phyloP scores from a whole-genome alignment of 2,113 vertebrate species.

The Sinocyclocheilus anophthalmus region DNA sequence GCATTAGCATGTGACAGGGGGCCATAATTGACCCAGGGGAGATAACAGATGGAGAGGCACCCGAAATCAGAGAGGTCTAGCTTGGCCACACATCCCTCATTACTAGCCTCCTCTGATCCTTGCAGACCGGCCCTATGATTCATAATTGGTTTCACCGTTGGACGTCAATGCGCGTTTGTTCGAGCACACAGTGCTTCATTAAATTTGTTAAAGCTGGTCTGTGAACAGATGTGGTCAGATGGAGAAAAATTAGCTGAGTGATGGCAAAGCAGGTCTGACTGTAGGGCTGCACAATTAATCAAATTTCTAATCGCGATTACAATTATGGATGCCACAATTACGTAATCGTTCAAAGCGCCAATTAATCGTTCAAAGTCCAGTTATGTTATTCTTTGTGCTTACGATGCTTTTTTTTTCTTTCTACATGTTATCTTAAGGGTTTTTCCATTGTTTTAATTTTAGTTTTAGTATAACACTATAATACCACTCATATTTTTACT shows the following conservation, averaged over 20 bases:
- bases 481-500: too few relatives aligned
- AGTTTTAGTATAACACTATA: too few relatives aligned
- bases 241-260: slow-evolving; percentile 14
- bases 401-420: too few relatives aligned
- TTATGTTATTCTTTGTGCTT: too few relatives aligned
- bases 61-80: slow-evolving; percentile 29
- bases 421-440: too few relatives aligned
- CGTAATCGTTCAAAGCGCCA: too few relatives aligned
- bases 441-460: too few relatives aligned
- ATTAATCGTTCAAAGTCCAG: too few relatives aligned
- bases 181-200: slow-evolving; percentile 29
- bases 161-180: slow-evolving; percentile 27
- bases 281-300: too few relatives aligned
- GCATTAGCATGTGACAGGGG: slow-evolving; percentile 56
- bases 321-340: too few relatives aligned
- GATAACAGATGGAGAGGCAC: slow-evolving; percentile 60
- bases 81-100: slow-evolving; percentile 36
- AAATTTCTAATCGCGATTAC: too few relatives aligned
- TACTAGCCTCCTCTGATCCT: slow-evolving; percentile 39
- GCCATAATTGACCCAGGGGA: slow-evolving; percentile 48
- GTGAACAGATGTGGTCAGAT: slow-evolving; percentile 40
- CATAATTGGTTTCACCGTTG: slow-evolving; percentile 37
- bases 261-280: neutral
- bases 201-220: slow-evolving; percentile 20
- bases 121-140: slow-evolving; percentile 8